A percentile compares a stretch with the other conserved stretches of the same genome.
Conservation (phyloP, 2,888 invertebrate species). For the Muscina levida region DNA sequence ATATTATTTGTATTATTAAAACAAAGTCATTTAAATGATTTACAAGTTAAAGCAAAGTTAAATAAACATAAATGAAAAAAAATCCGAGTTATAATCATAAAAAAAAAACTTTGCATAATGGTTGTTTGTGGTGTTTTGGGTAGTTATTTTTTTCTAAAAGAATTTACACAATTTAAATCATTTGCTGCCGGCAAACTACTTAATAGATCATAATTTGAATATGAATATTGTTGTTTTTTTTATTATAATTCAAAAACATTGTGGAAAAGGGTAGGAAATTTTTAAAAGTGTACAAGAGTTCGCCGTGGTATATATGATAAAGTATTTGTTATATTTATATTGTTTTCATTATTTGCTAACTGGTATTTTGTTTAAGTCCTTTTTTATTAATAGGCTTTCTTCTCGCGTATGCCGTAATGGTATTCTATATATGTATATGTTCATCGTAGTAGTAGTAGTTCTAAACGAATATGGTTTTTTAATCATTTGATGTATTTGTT, state of each 20-base stretch:
- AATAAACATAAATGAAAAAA: conserved; percentile 26
- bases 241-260: too few relatives aligned
- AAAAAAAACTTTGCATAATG: conserved; percentile 6
- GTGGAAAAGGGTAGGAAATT: too few relatives aligned
- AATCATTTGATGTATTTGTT: conserved; percentile 1
- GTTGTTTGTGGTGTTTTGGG: conserved; percentile 14
- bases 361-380: conserved; percentile 33
- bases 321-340: conserved; percentile 19
- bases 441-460: conserved; percentile 1
- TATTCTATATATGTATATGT: conserved; percentile 1
- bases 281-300: not conserved
- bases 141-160: not conserved
- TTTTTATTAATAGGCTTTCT: conserved; percentile 26
- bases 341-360: conserved; percentile 25
- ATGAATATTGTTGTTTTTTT: too few relatives aligned
- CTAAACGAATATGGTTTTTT: conserved; percentile 29
- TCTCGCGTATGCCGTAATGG: conserved; percentile 14
- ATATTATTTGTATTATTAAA: conserved; percentile 50
- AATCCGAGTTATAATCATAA: conserved; percentile 19
- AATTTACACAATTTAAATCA: conserved; percentile 20
- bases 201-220: too few relatives aligned
- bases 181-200: not conserved
- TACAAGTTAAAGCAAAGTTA: conserved; percentile 49
- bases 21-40: conserved; percentile 56
- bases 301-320: not conserved